Evolutionary conservation across 2,888 invertebrate genomes (phyloP), one percentile per base, ranked within the genome.

Genomic region (Tetanocera ferruginea): DNA sequence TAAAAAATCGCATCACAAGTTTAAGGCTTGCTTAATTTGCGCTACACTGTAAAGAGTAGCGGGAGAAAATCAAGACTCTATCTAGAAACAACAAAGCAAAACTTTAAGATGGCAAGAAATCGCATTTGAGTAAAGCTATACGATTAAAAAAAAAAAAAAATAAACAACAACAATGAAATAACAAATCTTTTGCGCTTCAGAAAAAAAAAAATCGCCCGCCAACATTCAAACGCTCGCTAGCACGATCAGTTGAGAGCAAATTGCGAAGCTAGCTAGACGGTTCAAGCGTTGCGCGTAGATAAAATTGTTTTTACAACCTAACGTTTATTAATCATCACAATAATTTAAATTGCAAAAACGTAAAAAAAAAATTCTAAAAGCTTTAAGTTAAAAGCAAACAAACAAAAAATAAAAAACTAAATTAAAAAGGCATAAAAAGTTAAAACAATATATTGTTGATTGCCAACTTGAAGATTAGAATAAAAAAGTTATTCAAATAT

Each of bases 191-290:
- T 79, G 80, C 80, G 79, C 76, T 77, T 78, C 80, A 80, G 80
- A 82, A 67, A 43, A n/a, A 67, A 43, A n/a, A 19, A 19, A n/a
- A 62, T 23, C 43, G 64, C 70, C 57, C 78, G 77, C 49, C 77
- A 74, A 80, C 67, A 72, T 67, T 67, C 66, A 78, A 72, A 64
- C 43, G 49, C 23, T 23, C 17, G 60, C 14, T 73, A 17, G 34
- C 67, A 64, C 78, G 82, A 80, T 81, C 82, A 83, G 83, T 83
- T 75, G 81, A 81, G 82, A 81, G 79, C 81, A 81, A 81, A 80
- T 80, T 79, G 82, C 80, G 81, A 79, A 81, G 80, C 81, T 80
- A 76, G 79, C 79, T 79, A 79, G 37, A 69, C 78, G 73, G 34
- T 57, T 74, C 73, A 70, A 76, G 43, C 37, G 72, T 51, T 57